A percentile compares a stretch with the other conserved stretches of the same genome.
These are phyloP conservation scores for Semicossyphus pulcher DNA, from an alignment of 2,113 vertebrate species.

Conservation along the genomic window DNA sequence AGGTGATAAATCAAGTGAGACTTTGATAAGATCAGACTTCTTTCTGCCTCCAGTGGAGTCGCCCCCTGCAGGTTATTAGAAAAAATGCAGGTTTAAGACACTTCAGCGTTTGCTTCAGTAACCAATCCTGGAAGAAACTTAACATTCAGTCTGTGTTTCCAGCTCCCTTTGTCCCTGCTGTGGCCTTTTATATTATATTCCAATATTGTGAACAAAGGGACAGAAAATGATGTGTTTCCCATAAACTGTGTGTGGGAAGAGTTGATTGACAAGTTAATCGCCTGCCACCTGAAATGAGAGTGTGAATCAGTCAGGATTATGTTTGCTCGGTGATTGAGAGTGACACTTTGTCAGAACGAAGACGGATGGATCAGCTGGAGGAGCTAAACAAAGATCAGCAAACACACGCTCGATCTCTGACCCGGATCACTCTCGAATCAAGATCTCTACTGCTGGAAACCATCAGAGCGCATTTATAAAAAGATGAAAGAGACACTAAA, in stretches of 20 bases:
- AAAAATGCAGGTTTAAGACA: too few relatives aligned
- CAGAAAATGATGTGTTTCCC: not conserved
- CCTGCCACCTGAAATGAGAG: conserved; percentile 16
- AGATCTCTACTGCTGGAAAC: not conserved
- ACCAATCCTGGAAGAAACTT: too few relatives aligned
- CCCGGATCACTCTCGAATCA: not conserved
- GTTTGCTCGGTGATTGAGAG: not conserved
- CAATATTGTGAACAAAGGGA: not conserved
- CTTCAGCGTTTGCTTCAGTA: too few relatives aligned
- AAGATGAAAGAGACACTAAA: not conserved
- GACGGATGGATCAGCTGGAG: not conserved
- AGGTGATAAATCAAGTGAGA: too few relatives aligned
- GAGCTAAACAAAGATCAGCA: not conserved
- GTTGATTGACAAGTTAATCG: conserved; percentile 3
- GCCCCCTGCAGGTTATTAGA: not conserved
- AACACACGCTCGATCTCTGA: not conserved
- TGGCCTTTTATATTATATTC: not conserved
- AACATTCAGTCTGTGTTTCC: too few relatives aligned
- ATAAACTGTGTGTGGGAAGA: not conserved
- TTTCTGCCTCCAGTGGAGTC: not conserved
- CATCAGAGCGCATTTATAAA: not conserved
- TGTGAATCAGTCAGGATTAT: conserved; percentile 6
- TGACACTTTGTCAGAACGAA: not conserved
- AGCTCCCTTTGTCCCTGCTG: too few relatives aligned
- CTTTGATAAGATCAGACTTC: too few relatives aligned